phyloP scores from a whole-genome alignment of 2,888 invertebrate species.

The Hedychridium roseum region DNA sequence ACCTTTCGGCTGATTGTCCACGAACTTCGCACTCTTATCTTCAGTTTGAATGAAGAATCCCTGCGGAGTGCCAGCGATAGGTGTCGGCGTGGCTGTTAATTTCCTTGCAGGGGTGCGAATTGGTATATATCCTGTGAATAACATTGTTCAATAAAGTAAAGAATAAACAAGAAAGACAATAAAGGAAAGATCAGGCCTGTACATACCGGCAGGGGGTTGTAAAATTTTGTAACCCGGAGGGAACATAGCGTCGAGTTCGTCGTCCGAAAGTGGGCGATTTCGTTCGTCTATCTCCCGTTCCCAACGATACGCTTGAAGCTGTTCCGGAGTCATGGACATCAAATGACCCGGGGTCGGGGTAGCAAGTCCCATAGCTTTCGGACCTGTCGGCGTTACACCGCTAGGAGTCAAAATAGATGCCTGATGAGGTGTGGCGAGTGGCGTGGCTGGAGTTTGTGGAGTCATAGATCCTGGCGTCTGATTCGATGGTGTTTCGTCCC shows the following conservation, averaged over 20 bases:
- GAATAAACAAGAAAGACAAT: background rate
- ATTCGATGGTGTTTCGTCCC: slow-evolving; percentile 96
- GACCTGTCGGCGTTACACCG: slow-evolving; percentile 80
- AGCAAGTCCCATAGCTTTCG: slow-evolving; percentile 98
- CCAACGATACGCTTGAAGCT: slow-evolving; percentile 97
- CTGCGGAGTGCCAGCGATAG: slow-evolving; percentile 89
- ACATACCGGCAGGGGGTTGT: slow-evolving; percentile 85
- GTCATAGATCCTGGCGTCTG: slow-evolving; percentile 73
- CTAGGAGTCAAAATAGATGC: slow-evolving; percentile 73
- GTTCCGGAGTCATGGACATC: slow-evolving; percentile 99
- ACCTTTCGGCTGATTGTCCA: slow-evolving; percentile 97
- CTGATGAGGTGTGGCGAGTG: slow-evolving; percentile 76
- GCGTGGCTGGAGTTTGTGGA: slow-evolving; percentile 82
- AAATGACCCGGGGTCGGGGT: slow-evolving; percentile 97
- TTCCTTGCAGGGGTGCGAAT: slow-evolving; percentile 97
- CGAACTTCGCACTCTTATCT: slow-evolving; percentile 84
- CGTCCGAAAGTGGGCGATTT: slow-evolving; percentile 94
- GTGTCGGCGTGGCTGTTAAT: slow-evolving; percentile 97
- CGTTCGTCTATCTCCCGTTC: slow-evolving; percentile 98
- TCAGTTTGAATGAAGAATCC: slow-evolving; percentile 96
- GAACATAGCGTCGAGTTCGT: slow-evolving; percentile 97
- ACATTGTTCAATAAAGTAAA: slow-evolving; percentile 55
- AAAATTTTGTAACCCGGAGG: slow-evolving; percentile 98
- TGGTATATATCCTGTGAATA: slow-evolving; percentile 80
- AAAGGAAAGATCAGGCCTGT: background rate